Evolutionary conservation across 1,140 invertebrate genomes (phyloP), one percentile per base, ranked within the genome.

Genomic region (Drosophila kikkawai): DNA sequence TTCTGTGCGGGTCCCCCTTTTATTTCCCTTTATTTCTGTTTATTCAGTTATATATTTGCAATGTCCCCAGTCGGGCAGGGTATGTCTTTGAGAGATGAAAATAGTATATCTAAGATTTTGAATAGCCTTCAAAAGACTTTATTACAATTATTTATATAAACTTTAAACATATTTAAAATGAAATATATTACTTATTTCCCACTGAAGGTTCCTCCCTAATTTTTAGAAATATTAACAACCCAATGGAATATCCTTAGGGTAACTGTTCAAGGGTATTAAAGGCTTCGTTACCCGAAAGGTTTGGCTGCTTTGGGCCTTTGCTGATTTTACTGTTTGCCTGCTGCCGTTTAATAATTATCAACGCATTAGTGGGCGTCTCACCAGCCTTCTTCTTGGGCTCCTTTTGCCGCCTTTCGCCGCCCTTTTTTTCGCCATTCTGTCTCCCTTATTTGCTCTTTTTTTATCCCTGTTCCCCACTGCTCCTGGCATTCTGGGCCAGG

Each of bases 271-370:
- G 48, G 41, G 32, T 58, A 45, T 45, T 8, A 0, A 51, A n/a
- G 22, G 1, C 37, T 51, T 37, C 55, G 45, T 51, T 50, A n/a
- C 19, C 17, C 12, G 3, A 1, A 11, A 15, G 19, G 7, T 1
- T 1, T 12, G 13, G 15, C 5, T 48, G 41, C n/a, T 37, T 22
- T 42, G 19, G 26, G n/a, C 22, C 22, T 60, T 36, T 59, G 17
- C 13, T 41, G n/a, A 44, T 68, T 61, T 61, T 77, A 36, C 58
- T 50, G 17, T 64, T 65, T 71, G 36, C 37, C 36, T 15, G 36
- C 47, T 36, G 76, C 75, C 76, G 47, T 79, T 79, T 79, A 79
- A 79, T 79, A 79, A 79, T 79, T 79, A 79, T 79, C 75, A 79
- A 79, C 75, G 76, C 76, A 78, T 79, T 79, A 79, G 75, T 79